Evolutionary conservation across 2,888 invertebrate genomes (phyloP).

Genomic region (Sylvicola fuscatus): DNA sequence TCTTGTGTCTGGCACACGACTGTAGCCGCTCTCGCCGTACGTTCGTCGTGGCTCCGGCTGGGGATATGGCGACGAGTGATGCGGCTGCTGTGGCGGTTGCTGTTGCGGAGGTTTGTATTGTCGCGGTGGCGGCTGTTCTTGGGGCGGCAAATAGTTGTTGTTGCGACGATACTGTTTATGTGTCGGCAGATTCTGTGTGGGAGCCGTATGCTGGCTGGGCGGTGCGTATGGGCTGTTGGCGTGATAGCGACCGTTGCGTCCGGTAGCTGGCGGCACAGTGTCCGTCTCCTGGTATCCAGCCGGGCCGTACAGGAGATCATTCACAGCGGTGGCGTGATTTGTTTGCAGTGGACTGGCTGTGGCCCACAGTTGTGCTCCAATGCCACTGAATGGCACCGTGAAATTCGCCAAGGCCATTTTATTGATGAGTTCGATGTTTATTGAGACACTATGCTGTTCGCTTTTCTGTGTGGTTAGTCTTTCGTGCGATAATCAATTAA

Average conservation of each 20-base stretch:
- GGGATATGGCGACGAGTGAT: background rate
- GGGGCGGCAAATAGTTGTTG: slow-evolving; percentile 17
- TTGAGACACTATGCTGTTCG: too few relatives aligned
- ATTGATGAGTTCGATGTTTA: too few relatives aligned
- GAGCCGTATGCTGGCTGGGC: slow-evolving; percentile 9
- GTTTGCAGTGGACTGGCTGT: slow-evolving; percentile 18
- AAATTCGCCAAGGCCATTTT: slow-evolving; percentile 26
- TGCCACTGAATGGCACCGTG: slow-evolving; percentile 21
- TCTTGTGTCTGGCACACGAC: slow-evolving; percentile 9
- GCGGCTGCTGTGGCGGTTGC: slow-evolving; percentile 1
- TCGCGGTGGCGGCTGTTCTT: background rate
- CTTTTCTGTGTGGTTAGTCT: too few relatives aligned
- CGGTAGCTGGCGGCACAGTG: slow-evolving; percentile 6
- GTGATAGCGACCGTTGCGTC: slow-evolving; percentile 1
- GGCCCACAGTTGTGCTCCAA: slow-evolving; percentile 16
- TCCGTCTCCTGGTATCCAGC: slow-evolving; percentile 22
- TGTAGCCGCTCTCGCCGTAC: slow-evolving; percentile 21
- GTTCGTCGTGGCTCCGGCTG: slow-evolving; percentile 8
- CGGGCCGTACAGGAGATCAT: slow-evolving; percentile 23
- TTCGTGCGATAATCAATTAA: too few relatives aligned
- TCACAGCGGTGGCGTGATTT: slow-evolving; percentile 21
- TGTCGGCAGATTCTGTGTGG: slow-evolving; percentile 8
- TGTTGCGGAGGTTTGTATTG: background rate
- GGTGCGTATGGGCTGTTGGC: slow-evolving; percentile 19
- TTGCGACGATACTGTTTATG: slow-evolving; percentile 11